phyloP scores from a whole-genome alignment of 2,888 invertebrate genomes.

The Diogma glabrata region DNA sequence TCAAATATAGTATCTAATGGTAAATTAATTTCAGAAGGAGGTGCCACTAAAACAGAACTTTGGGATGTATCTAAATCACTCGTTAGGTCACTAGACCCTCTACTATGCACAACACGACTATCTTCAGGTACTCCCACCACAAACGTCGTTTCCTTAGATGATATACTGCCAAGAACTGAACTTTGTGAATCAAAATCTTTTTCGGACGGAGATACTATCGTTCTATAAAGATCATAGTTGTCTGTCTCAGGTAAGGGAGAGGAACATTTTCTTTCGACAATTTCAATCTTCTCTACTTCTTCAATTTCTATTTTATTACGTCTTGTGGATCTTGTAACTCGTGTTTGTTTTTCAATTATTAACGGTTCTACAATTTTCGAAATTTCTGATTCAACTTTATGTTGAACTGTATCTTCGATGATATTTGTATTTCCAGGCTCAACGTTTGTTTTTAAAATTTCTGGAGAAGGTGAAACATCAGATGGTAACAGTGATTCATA shows the following conservation, averaged over 20 bases:
- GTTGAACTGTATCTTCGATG: no score
- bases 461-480: not conserved
- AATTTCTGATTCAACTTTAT: slow-evolving; percentile 41
- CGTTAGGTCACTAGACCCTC: slow-evolving; percentile 35
- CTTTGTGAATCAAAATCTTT: slow-evolving; percentile 36
- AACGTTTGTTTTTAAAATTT: not conserved
- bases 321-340: slow-evolving; percentile 32
- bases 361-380: slow-evolving; percentile 31
- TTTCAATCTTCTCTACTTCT: no score
- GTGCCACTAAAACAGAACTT: slow-evolving; percentile 35
- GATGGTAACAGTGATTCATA: slow-evolving; percentile 23
- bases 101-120: slow-evolving; percentile 34
- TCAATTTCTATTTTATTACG: slow-evolving; percentile 39
- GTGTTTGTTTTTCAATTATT: slow-evolving; percentile 5
- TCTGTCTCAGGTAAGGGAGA: slow-evolving; percentile 44
- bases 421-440: no score
- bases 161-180: slow-evolving; percentile 35
- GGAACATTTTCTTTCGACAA: slow-evolving; percentile 22
- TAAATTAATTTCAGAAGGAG: slow-evolving; percentile 35
- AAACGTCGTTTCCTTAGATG: slow-evolving; percentile 30
- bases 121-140: slow-evolving; percentile 24
- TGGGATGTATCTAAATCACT: slow-evolving; percentile 37
- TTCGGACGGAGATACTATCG: slow-evolving; percentile 41
- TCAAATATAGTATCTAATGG: slow-evolving; percentile 36
- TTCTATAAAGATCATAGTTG: slow-evolving; percentile 41